A percentile compares a stretch with the other conserved stretches of the same genome.
phyloP scores from a whole-genome alignment of 2,797 vertebrate genomes.

The Arnoldichthys spilopterus region DNA sequence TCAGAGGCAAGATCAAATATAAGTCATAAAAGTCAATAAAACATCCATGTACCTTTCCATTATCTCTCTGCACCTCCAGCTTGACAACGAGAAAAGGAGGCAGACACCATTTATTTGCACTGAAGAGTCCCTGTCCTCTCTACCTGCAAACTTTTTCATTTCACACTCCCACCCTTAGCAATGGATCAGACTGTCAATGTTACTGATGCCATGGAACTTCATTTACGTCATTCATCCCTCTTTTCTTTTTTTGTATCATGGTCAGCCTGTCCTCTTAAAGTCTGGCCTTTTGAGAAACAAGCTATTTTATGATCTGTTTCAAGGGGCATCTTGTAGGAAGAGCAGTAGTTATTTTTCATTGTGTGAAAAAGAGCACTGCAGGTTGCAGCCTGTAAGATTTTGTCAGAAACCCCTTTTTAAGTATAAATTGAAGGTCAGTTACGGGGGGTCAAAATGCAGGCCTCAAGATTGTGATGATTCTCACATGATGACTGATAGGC shows the following conservation, averaged over 20 bases:
- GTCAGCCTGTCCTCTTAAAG: neutral
- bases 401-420: too few species aligned
- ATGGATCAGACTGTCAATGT: conserved; percentile 40
- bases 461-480: too few species aligned
- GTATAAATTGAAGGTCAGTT: too few species aligned
- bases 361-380: conserved; percentile 3
- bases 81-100: neutral
- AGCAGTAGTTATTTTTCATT: neutral
- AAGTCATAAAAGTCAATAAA: conserved; percentile 49
- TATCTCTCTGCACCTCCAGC: conserved; percentile 33
- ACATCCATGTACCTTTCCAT: conserved; percentile 43
- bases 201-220: conserved; percentile 24
- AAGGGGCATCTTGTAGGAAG: neutral
- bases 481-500: too few species aligned
- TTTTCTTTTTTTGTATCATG: neutral
- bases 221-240: conserved; percentile 22
- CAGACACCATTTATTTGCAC: conserved; percentile 32
- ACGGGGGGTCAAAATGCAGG: too few species aligned
- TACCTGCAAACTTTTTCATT: conserved; percentile 37
- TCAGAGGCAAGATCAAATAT: conserved; percentile 46
- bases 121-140: conserved; percentile 26
- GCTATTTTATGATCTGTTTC: neutral
- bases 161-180: conserved; percentile 27
- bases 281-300: neutral
- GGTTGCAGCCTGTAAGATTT: neutral